Percentiles rank a stretch among this genome's conserved stretches.
Evolutionary conservation across 2,888 invertebrate genomes (phyloP).

Genomic region (Thymelicus sylvestris): DNA sequence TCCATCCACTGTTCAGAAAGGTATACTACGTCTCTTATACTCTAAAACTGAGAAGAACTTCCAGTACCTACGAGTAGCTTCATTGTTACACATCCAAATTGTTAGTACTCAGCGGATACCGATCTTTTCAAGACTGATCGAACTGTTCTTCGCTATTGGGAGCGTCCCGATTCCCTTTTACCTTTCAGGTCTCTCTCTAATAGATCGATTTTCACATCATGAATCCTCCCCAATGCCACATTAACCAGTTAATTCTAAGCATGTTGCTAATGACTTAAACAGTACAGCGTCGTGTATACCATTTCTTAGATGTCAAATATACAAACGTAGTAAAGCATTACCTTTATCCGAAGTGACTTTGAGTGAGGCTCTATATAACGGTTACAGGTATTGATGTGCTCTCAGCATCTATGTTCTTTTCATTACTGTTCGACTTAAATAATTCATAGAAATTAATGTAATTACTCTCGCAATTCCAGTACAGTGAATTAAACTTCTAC

Average conservation of each 20-base stretch:
- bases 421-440: not conserved
- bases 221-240: not conserved
- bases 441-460: not conserved
- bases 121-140: not conserved
- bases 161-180: not conserved
- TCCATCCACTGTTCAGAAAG: too few relatives aligned
- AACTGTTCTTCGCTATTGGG: not conserved
- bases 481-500: not conserved
- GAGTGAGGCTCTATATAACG: slow-evolving; percentile 7
- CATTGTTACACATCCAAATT: not conserved
- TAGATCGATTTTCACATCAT: not conserved
- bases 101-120: not conserved
- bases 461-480: not conserved
- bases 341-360: slow-evolving; percentile 3
- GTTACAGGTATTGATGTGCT: not conserved
- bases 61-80: too few relatives aligned
- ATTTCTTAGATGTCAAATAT: slow-evolving; percentile 4
- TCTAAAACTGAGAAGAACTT: too few relatives aligned
- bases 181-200: not conserved
- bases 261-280: not conserved
- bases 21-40: too few relatives aligned
- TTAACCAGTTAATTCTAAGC: slow-evolving; percentile 9
- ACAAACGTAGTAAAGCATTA: slow-evolving; percentile 10
- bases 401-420: not conserved
- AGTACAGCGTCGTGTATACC: not conserved